phyloP scores from a whole-genome alignment of 2,797 vertebrate species.

The Silurus aristotelis region DNA sequence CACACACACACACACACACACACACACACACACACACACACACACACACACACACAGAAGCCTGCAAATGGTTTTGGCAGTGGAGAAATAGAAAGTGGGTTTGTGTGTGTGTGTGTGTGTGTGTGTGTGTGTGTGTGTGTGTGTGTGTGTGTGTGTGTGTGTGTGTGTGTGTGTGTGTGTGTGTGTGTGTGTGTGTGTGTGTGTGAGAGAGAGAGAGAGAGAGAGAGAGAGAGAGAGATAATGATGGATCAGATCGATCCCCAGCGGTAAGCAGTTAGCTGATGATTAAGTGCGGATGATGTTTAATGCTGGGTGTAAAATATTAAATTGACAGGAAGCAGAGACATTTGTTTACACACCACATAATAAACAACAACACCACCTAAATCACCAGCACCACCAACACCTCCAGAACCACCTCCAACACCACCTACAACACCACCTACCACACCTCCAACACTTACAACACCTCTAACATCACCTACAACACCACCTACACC shows the following conservation, averaged over 20 bases:
- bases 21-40: slow-evolving; percentile 37
- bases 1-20: slow-evolving; percentile 39
- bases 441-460: too few relatives aligned
- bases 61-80: slow-evolving; percentile 37
- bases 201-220: too few relatives aligned
- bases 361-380: background rate
- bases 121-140: too few relatives aligned
- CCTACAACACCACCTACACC: too few relatives aligned
- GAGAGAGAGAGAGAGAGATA: too few relatives aligned
- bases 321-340: background rate
- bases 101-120: too few relatives aligned
- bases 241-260: background rate
- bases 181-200: background rate
- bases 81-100: background rate
- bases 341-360: background rate
- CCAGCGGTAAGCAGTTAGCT: slow-evolving; percentile 1
- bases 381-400: too few relatives aligned
- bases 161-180: slow-evolving; percentile 27
- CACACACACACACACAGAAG: background rate
- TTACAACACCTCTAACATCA: too few relatives aligned
- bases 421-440: too few relatives aligned
- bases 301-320: background rate
- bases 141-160: slow-evolving; percentile 24
- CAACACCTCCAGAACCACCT: too few relatives aligned
- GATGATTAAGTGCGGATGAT: background rate